Base-by-base conservation (phyloP, 1,140 invertebrate species). In the Lineus longissimus region DNA sequence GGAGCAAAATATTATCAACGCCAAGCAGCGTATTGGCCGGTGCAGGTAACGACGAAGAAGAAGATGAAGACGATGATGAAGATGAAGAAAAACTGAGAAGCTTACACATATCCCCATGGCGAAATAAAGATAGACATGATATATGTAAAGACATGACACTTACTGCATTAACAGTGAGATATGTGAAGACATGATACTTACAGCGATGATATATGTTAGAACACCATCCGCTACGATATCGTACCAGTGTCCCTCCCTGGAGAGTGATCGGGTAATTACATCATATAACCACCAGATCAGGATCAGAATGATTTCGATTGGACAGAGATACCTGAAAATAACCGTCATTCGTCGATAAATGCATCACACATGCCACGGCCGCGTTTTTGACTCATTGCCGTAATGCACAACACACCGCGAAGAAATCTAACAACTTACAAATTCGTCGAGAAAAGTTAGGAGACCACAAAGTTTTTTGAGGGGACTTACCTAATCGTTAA, bases 401-500 rank as follows among this genome's bases (percentile, higher is more conserved):
- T n/a, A n/a, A n/a, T n/a, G n/a, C n/a, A n/a, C n/a, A n/a, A n/a
- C n/a, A n/a, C n/a, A n/a, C n/a, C n/a, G n/a, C n/a, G n/a, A n/a
- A n/a, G n/a, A 58, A 19, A 43, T 31, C 15, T 22, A 23, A 33
- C 13, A 29, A 15, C 51, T 9, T 9, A 9, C 51, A 2, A 23
- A 27, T 55, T 19, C 15, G 4, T n/a, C 51, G 13, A 17, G 9
- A 47, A 2, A 2, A n/a, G 22, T 30, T 59, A 17, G 2, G 15
- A 33, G 33, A 22, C 1, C 2, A 4, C 19, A 9, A 19, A 25
- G 55, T 29, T 47, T 15, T 40, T 23, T 22, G 23, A 15, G 22
- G 11, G 13, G 19, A 60, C 75, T 64, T 67, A 78, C 76, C 68
- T 70, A 6, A 78, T 63, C 0, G 72, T 65, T 59, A 70, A 68